phyloP scores from a whole-genome alignment of 2,113 vertebrate species.

The Solenodon paradoxus region DNA sequence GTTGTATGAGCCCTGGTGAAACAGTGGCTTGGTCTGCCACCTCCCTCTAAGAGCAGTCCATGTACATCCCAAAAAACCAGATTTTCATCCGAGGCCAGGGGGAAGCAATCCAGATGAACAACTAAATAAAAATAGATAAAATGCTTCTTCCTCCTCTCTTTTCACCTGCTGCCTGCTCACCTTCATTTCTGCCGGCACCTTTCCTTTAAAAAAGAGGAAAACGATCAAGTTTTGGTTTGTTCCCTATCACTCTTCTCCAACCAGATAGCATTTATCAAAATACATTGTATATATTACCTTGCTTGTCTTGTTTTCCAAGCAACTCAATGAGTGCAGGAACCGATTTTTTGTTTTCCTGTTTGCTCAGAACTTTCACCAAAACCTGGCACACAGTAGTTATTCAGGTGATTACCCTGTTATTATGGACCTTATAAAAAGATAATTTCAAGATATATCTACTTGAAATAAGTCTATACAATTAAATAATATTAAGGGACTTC shows the following conservation, averaged over 20 bases:
- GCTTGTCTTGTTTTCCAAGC: not conserved
- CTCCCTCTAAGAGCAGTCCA: no score
- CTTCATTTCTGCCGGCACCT: no score
- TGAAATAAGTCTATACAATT: conserved; percentile 44
- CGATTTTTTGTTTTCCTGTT: not conserved
- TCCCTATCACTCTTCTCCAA: not conserved
- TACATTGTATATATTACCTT: not conserved
- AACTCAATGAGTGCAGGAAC: not conserved
- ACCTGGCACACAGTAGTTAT: not conserved
- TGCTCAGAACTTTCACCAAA: not conserved
- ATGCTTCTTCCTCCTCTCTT: no score
- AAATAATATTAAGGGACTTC: conserved; percentile 51
- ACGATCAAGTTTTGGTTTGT: not conserved
- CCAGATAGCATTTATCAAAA: not conserved
- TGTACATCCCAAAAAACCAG: no score
- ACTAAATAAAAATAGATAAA: no score
- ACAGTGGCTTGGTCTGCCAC: no score
- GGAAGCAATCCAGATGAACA: no score
- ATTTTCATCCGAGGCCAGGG: no score
- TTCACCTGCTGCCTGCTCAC: no score
- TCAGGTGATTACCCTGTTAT: conserved; percentile 35
- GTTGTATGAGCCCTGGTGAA: no score
- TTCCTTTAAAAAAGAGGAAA: no score
- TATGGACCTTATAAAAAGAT: conserved; percentile 40
- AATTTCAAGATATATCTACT: conserved; percentile 36